Percentiles rank a stretch among this genome's conserved stretches.
These are phyloP conservation scores for Anolis apletophallus DNA, from an alignment of 2,797 vertebrate genomes.

Conservation along the genomic window DNA sequence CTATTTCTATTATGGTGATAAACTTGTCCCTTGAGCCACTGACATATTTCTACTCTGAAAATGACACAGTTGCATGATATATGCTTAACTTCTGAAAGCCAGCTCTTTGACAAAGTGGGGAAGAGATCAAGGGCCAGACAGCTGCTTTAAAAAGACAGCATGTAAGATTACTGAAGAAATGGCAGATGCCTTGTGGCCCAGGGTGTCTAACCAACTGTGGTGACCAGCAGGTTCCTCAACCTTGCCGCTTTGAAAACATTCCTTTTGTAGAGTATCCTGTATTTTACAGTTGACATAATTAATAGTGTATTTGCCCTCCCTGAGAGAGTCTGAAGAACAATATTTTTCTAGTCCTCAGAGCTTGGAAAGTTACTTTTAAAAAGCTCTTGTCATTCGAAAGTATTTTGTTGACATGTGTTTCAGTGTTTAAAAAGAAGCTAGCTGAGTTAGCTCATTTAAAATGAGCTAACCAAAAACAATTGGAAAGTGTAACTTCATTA, in stretches of 20 bases:
- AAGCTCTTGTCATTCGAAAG: too few relatives aligned
- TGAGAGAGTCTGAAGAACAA: neutral
- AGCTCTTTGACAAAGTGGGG: neutral
- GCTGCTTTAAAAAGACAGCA: neutral
- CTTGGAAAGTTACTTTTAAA: too few relatives aligned
- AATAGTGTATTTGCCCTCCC: neutral
- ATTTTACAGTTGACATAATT: neutral
- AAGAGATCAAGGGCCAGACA: conserved; percentile 1
- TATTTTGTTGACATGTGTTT: too few relatives aligned
- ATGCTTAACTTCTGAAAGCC: neutral
- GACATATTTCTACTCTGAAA: neutral
- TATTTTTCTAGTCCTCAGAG: too few relatives aligned
- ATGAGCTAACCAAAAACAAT: too few relatives aligned
- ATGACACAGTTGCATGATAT: neutral
- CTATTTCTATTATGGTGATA: neutral
- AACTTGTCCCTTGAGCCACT: neutral
- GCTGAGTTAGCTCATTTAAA: too few relatives aligned
- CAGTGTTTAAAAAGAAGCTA: too few relatives aligned
- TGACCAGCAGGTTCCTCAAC: neutral
- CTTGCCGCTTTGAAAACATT: neutral
- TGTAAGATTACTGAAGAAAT: neutral
- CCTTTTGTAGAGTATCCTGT: neutral
- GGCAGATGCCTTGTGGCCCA: neutral
- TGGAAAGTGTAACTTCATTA: too few relatives aligned
- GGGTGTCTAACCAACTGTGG: neutral